Evolutionary conservation across 2,797 vertebrate species (phyloP).

Genomic region (Babyrousa celebensis): DNA sequence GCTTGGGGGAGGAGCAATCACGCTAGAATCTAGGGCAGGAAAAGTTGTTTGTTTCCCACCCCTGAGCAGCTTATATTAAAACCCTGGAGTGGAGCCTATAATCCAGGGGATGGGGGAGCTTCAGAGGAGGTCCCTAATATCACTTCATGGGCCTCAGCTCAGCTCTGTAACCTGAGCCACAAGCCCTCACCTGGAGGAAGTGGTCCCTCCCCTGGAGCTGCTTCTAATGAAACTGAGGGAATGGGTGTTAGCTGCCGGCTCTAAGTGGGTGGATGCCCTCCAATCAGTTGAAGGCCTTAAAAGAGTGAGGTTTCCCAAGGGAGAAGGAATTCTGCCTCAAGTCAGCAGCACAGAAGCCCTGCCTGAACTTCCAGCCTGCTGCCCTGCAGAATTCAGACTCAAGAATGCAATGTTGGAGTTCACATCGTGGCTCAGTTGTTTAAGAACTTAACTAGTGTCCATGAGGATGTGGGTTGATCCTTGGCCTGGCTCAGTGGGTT

Average conservation of each 20-base stretch:
- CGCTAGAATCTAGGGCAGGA: not conserved
- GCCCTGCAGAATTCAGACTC: not conserved
- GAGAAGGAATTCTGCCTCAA: not conserved
- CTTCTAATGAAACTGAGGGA: not conserved
- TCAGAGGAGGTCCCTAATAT: not conserved
- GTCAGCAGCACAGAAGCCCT: not conserved
- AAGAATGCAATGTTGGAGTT: not conserved
- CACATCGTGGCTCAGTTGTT: no score
- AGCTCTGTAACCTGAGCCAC: not conserved
- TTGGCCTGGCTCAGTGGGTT: no score
- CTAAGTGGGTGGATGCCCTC: not conserved
- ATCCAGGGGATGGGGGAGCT: not conserved
- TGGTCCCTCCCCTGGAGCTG: not conserved
- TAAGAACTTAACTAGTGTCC: no score
- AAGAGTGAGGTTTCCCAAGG: not conserved
- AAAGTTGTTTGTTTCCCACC: not conserved
- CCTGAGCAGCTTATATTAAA: conserved; percentile 7
- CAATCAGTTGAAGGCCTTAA: not conserved
- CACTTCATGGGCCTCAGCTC: not conserved
- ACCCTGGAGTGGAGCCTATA: not conserved
- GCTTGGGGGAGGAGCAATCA: not conserved
- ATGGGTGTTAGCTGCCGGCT: not conserved
- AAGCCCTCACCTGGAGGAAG: not conserved
- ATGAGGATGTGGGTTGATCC: no score
- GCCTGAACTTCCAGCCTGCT: not conserved